Conservation (phyloP, 2,797 vertebrate species). For the Cossypha polioptera region DNA sequence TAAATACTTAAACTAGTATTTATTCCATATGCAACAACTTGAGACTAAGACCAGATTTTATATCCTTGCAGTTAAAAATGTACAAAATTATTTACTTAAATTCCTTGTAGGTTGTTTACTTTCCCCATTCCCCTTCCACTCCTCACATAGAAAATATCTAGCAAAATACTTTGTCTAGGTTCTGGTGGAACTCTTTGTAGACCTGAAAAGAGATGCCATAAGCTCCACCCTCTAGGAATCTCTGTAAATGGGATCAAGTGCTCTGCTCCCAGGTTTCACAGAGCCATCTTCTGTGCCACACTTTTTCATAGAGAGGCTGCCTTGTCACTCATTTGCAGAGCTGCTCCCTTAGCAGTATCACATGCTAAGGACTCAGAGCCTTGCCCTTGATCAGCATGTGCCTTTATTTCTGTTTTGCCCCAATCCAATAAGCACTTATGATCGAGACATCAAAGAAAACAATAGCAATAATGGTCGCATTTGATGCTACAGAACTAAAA, state of each 20-base stretch:
- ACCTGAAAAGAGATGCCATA: neutral
- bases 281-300: neutral
- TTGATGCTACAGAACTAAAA: slow-evolving; percentile 39
- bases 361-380: neutral
- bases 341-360: neutral
- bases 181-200: neutral
- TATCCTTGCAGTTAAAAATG: neutral
- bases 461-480: slow-evolving; percentile 8
- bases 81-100: neutral
- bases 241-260: neutral
- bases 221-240: neutral
- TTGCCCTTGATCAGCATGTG: neutral
- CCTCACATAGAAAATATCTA: neutral
- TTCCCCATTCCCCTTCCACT: neutral
- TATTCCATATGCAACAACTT: neutral
- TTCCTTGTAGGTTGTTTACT: neutral
- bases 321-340: neutral
- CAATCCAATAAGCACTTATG: slow-evolving; percentile 4
- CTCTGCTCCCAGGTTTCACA: neutral
- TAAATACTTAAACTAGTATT: neutral
- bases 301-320: neutral
- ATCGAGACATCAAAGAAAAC: slow-evolving; percentile 13
- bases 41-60: neutral
- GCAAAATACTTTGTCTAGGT: neutral
- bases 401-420: neutral